Evolutionary conservation across 1,140 invertebrate species (phyloP).

Genomic region (Alviniconcha marisindica): DNA sequence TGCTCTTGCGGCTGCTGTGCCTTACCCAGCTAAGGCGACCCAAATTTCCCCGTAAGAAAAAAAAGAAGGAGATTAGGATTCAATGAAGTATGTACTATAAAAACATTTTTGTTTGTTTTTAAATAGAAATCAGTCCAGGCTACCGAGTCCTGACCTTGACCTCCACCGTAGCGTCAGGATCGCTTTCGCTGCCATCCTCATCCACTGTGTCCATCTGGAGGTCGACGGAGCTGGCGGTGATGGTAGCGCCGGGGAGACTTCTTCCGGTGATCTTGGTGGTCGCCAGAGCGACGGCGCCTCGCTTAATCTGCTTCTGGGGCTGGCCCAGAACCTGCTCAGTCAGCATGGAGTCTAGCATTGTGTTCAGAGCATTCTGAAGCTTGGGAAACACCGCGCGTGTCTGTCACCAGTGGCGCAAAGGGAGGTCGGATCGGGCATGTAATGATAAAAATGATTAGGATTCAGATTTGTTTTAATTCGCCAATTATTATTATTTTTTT

Average conservation of each 20-base stretch:
- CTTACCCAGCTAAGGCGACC: not conserved
- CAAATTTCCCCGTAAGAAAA: too few relatives aligned
- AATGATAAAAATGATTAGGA: too few relatives aligned
- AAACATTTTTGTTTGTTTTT: not conserved
- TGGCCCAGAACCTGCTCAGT: slow-evolving; percentile 9
- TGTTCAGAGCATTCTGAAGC: not conserved
- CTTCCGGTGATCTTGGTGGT: not conserved
- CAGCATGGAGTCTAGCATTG: not conserved
- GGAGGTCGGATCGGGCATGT: too few relatives aligned
- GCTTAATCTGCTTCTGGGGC: not conserved
- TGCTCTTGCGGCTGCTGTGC: not conserved
- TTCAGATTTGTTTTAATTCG: too few relatives aligned
- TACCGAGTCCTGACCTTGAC: not conserved
- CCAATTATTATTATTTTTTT: too few relatives aligned
- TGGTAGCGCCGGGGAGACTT: not conserved
- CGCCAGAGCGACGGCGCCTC: slow-evolving; percentile 3
- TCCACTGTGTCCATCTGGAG: not conserved
- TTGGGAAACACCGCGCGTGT: not conserved
- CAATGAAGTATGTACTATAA: not conserved
- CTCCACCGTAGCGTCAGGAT: not conserved
- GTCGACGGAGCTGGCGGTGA: not conserved
- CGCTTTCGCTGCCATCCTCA: not conserved
- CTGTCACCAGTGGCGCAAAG: not conserved
- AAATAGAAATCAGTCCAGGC: not conserved
- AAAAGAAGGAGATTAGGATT: too few relatives aligned